A percentile compares a stretch with the other conserved stretches of the same genome.
Evolutionary conservation across 2,797 vertebrate genomes (phyloP).

Genomic region (Spondyliosoma cantharus): DNA sequence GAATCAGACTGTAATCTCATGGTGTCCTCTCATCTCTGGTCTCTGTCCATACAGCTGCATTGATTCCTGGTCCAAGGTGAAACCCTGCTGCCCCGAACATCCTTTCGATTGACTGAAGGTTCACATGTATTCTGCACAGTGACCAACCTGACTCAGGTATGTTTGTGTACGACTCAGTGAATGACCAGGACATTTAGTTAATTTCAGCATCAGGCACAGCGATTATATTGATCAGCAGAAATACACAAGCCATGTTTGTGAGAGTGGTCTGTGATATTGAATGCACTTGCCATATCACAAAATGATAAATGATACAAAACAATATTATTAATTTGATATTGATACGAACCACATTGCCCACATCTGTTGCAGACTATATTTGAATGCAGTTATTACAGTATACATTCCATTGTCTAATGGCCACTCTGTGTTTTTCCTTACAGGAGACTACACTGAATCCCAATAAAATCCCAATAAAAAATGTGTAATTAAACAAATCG

Average conservation of each 20-base stretch:
- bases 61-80: conserved; percentile 87
- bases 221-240: not conserved
- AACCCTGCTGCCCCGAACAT: conserved; percentile 88
- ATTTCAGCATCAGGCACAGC: not conserved
- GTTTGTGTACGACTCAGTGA: not conserved
- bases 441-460: conserved; percentile 81
- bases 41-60: conserved; percentile 81
- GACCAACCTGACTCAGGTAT: conserved; percentile 81
- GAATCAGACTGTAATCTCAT: not conserved
- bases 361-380: not conserved
- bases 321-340: not conserved
- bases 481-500: conserved; percentile 63
- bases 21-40: not conserved
- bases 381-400: not conserved
- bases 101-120: conserved; percentile 84
- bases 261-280: not conserved
- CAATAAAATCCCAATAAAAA: conserved; percentile 59
- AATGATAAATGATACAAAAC: not conserved
- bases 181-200: not conserved
- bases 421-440: conserved; percentile 18
- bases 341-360: not conserved
- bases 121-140: conserved; percentile 58
- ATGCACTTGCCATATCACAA: not conserved
- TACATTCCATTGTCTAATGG: conserved; percentile 28
- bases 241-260: not conserved